Evolutionary conservation across 2,797 vertebrate genomes (phyloP), one percentile per base, ranked within the genome.

Genomic region (Rousettus madagascariensis): DNA sequence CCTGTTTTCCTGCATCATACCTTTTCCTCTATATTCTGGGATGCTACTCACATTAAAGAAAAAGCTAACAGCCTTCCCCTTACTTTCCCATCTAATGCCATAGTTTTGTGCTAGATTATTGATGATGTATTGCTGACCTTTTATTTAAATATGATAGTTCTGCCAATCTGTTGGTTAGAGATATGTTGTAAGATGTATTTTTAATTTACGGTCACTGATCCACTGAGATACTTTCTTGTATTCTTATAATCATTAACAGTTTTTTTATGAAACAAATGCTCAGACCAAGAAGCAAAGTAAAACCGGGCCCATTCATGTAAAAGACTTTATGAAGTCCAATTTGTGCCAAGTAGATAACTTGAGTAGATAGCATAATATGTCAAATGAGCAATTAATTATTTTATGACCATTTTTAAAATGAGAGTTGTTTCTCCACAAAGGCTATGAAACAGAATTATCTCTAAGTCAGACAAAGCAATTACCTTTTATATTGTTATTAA

Each of bases 271-370:
- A 77, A 94, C 38, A 90, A 85, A 86, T 90, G 51, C 33, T 57
- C 74, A 86, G 61, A 91, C 46, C 38, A 96, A 86, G 80, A 69
- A 26, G 28, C 71, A 92, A 93, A 93, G 38, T 95, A 95, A 95
- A 89, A 93, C 49, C 69, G 41, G 10, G 72, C 38, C 16, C 36
- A 85, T 79, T 97, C 95, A 79, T 83, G 75, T 78, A 55, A 90
- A 20, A 71, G 8, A 85, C 95, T 92, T 92, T 95, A 88, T 90
- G 57, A 87, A 85, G 38, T 78, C 17, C 33, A 93, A 66, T 90
- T 93, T 92, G 28, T 83, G 36, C 41, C 85, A 92, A 92, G 68
- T 51, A 93, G 68, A 88, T 88, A 83, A 90, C 69, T 83, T 95
- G 12, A 92, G 1, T 75, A 75, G 68, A 90, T 75, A n/a, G 30